These are phyloP conservation scores for Plebejus argus DNA, from an alignment of 2,888 invertebrate genomes.

Conservation along the genomic window DNA sequence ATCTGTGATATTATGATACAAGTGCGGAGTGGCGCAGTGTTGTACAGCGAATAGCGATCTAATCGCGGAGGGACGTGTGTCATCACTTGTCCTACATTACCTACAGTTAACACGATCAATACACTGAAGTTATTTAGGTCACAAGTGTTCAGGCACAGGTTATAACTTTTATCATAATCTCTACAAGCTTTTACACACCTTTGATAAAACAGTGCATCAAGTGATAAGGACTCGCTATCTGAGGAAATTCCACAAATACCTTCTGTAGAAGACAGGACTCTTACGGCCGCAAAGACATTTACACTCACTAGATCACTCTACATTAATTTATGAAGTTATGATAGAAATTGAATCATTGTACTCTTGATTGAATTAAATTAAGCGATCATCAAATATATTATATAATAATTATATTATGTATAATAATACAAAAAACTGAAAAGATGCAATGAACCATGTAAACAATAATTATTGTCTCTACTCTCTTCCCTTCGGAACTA, in stretches of 20 bases:
- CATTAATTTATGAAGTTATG: too few species aligned
- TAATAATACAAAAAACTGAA: too few species aligned
- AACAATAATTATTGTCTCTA: too few species aligned
- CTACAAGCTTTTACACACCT: neutral
- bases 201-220: neutral
- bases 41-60: neutral
- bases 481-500: too few species aligned
- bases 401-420: too few species aligned
- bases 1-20: too few species aligned
- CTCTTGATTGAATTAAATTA: too few species aligned
- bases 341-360: too few species aligned
- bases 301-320: too few species aligned
- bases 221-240: neutral
- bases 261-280: neutral
- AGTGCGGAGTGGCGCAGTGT: neutral
- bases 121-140: constrained; percentile 21
- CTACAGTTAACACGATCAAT: constrained; percentile 8
- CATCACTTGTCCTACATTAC: constrained; percentile 20
- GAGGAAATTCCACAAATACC: neutral
- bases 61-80: constrained; percentile 6
- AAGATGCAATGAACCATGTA: too few species aligned
- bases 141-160: neutral
- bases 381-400: too few species aligned
- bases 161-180: neutral
- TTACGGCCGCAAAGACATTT: too few species aligned